Evolutionary conservation across 2,888 invertebrate genomes (phyloP).

Genomic region (Aphidoletes aphidimyza): DNA sequence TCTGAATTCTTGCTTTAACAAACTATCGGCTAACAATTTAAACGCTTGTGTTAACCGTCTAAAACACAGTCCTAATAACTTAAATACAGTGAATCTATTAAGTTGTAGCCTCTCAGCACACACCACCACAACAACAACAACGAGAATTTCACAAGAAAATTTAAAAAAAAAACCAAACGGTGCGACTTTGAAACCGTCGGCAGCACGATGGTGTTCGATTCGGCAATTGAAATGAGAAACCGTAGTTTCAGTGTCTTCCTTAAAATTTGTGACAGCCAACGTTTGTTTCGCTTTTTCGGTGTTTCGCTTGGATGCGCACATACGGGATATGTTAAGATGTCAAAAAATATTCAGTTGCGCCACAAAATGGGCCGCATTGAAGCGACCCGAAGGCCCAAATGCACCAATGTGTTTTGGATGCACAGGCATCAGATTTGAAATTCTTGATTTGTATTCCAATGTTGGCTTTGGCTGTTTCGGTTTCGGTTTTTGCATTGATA

Average conservation of each 20-base stretch:
- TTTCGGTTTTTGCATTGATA: too few species aligned
- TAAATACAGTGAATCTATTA: constrained; percentile 44
- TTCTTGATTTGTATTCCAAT: too few species aligned
- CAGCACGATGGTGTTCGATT: too few species aligned
- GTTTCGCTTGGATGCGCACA: not conserved
- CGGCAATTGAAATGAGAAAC: not conserved
- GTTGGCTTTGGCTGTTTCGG: too few species aligned
- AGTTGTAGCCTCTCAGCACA: not conserved
- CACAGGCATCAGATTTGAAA: not conserved
- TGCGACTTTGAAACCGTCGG: not conserved
- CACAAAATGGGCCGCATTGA: constrained; percentile 1
- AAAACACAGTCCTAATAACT: constrained; percentile 24
- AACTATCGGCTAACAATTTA: constrained; percentile 50
- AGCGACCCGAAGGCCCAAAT: not conserved
- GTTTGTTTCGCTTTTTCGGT: constrained; percentile 12
- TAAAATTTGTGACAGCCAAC: not conserved
- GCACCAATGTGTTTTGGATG: not conserved
- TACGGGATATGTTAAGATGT: not conserved
- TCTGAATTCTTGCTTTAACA: not conserved
- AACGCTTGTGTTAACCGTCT: constrained; percentile 48
- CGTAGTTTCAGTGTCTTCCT: not conserved
- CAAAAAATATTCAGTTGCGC: constrained; percentile 19
- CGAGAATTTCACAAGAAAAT: not conserved
- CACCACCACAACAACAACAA: not conserved
- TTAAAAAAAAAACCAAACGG: too few species aligned